Base-by-base conservation (phyloP, 53 echinoderm and acorn worm species). In the Apostichopus leukothele region DNA sequence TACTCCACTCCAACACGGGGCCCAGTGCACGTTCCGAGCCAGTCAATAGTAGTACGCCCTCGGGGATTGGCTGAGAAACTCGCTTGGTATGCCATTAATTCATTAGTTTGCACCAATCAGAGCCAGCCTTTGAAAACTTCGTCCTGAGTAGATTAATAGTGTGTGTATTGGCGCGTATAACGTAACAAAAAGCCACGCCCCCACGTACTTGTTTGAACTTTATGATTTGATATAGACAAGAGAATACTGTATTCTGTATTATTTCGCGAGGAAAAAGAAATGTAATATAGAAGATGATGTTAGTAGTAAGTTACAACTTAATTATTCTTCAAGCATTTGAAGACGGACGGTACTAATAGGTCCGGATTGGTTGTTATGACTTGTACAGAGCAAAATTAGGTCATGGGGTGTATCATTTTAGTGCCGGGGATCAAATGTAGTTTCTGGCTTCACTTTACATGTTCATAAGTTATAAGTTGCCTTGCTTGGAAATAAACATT, bases 1-100 rank as follows among this genome's bases (percentile, higher is more conserved):
- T 85, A 85, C 67, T 85, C 85, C 85, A 67, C 67, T 85, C 85
- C 63, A 67, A 67, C 85, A 39, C 67, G 66, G 85, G 85, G 85
- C 85, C 85, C 85, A 85, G 12, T 50, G 74, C 88, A 87, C 88
- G 88, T 50, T 87, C 75, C 20, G 21, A 27, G 20, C 73, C 75
- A 87, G 75, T 53, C 74, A 87, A 54, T 75, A 87, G 21, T 87
- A 87, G 88, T 75, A 87, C 74, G 74, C 88, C 88, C 88, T 87
- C 88, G 88, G 88, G 88, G 88, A 87, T 87, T 87, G 88, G 88
- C 51, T 51, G 74, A 59, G 74, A 75, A 87, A 75, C 88, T 87
- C 75, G 74, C 88, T 51, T 74, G 88, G 88, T 75, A 87, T 87
- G 75, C 75, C 74, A 75, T 87, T 75, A 75, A 87, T 87, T 87